Evolutionary conservation across 1,140 invertebrate genomes (phyloP).

Genomic region (Orius insidiosus): DNA sequence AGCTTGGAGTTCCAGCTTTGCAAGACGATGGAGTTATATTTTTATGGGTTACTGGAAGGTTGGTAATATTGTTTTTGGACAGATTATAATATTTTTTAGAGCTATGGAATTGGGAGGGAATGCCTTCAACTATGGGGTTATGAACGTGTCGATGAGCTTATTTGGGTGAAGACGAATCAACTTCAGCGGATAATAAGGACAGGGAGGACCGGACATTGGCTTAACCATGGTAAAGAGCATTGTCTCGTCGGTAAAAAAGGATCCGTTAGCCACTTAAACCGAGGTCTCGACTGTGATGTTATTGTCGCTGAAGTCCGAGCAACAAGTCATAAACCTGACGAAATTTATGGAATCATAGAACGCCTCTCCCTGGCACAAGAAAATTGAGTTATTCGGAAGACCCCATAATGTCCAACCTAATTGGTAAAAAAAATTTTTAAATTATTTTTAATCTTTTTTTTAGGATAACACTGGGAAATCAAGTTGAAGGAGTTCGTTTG

Average conservation of each 20-base stretch:
- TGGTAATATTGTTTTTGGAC: too few relatives aligned
- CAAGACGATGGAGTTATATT: constrained; percentile 95
- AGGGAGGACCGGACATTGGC: constrained; percentile 91
- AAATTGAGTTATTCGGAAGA: constrained; percentile 93
- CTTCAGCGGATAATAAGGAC: constrained; percentile 92
- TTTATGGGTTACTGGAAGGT: constrained; percentile 90
- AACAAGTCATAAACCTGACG: constrained; percentile 95
- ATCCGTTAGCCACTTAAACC: constrained; percentile 75
- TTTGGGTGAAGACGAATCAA: constrained; percentile 99
- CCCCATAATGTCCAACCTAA: constrained; percentile 97
- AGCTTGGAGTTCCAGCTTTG: constrained; percentile 71
- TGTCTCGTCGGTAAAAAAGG: constrained; percentile 95
- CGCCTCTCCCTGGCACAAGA: constrained; percentile 76
- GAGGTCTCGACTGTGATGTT: constrained; percentile 91
- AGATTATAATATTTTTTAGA: too few relatives aligned
- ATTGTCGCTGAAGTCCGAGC: constrained; percentile 95
- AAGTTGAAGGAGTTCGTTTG: constrained; percentile 83
- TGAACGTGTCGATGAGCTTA: constrained; percentile 89
- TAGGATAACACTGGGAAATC: constrained; percentile 86
- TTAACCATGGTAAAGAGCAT: constrained; percentile 98
- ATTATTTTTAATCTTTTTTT: constrained; percentile 7
- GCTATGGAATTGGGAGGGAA: constrained; percentile 94
- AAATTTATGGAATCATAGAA: constrained; percentile 89
- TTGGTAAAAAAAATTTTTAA: too few relatives aligned
- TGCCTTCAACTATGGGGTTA: constrained; percentile 89